phyloP scores from a whole-genome alignment of 2,797 vertebrate species.

The Staurois parvus region DNA sequence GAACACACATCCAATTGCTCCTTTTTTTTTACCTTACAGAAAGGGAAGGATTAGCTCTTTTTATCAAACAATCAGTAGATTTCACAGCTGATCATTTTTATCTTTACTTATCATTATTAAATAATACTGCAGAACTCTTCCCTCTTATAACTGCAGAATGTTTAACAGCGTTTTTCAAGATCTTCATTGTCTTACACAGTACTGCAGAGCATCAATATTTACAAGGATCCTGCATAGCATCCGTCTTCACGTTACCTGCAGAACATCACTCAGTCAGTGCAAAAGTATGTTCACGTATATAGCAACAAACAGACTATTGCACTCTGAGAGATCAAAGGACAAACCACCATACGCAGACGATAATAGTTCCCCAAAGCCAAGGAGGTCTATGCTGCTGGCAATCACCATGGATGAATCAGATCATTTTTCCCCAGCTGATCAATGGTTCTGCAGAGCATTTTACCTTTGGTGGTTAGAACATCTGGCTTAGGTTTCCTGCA shows the following conservation, averaged over 20 bases:
- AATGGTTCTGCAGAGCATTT: constrained; percentile 39
- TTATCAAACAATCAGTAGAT: constrained; percentile 12
- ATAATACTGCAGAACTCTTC: not conserved
- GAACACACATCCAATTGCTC: not conserved
- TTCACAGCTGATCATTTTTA: not conserved
- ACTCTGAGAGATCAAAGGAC: not conserved
- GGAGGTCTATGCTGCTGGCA: not conserved
- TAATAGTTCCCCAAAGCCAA: not conserved
- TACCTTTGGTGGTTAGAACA: constrained; percentile 42
- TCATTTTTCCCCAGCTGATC: not conserved
- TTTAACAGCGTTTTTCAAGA: constrained; percentile 17
- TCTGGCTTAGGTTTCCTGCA: constrained; percentile 51
- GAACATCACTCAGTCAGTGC: constrained; percentile 21
- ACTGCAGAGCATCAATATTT: constrained; percentile 45
- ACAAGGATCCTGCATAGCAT: constrained; percentile 26
- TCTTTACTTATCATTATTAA: not conserved
- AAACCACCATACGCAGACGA: too few species aligned
- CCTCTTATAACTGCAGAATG: not conserved
- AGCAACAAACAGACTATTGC: not conserved
- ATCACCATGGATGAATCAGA: not conserved
- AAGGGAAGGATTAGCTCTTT: not conserved
- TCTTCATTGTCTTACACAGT: constrained; percentile 3
- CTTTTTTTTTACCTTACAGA: not conserved
- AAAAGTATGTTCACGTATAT: not conserved
- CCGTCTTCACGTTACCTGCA: not conserved